Base-by-base conservation (phyloP, 2,888 invertebrate species). In the Melangyna quadrimaculata region DNA sequence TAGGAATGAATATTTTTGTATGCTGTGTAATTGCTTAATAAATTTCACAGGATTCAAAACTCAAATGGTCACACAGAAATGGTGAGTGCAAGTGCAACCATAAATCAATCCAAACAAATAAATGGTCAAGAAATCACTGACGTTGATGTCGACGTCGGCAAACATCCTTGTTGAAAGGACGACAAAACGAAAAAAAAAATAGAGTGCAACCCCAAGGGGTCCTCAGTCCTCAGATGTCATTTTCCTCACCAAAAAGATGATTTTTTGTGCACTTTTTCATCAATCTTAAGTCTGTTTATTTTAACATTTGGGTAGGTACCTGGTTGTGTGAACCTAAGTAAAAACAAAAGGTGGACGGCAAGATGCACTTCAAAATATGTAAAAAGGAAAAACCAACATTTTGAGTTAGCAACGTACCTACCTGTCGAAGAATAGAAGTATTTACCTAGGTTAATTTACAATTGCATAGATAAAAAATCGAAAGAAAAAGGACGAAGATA, bases 81-180 rank as follows among this genome's bases (percentile, higher is more conserved):
- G n/a, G n/a, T n/a, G 5, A 1, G n/a, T 10, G 6, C 22, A 8
- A 37, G 32, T 22, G 14, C 43, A 12, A 24, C 72, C 32, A 70
- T 59, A 79, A 79, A 79, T 79, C 67, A 69, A 75, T 71, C 40
- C 17, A 72, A 79, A 24, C 69, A 57, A 77, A 77, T 51, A 59
- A 67, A 77, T 71, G 57, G 57, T 53, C 40, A n/a, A 35, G 32
- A 45, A 45, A 53, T 22, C 43, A 37, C 45, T 45, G 22, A 48
- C 43, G 17, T 8, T 2, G 14, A 14, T 2, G 40, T 6, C 3
- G 32, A 51, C 32, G 59, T 82, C 78, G 78, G 78, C 69, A 83
- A 73, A 83, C 55, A 74, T 65, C 73, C 70, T 70, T 74, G 37
- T 70, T 78, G 51, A 83, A 78, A 63, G 45, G 45, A 73, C 61